Percentiles rank a stretch among this genome's conserved stretches.
Conservation (phyloP, 2,113 vertebrate species). For the Leuciscus idus region DNA sequence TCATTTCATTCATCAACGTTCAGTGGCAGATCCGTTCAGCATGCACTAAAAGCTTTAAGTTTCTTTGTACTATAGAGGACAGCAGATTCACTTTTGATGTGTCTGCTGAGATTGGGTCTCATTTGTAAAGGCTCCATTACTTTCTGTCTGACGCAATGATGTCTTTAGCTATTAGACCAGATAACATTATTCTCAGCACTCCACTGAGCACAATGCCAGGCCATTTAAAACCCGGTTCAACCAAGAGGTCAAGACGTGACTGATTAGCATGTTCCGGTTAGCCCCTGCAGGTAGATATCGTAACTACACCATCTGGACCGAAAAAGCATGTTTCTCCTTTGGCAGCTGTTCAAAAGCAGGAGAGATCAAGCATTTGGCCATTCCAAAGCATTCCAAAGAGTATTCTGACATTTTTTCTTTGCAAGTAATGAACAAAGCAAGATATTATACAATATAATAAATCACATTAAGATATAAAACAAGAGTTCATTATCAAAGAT, state of each 20-base stretch:
- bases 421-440: not conserved
- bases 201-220: not conserved
- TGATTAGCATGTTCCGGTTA: not conserved
- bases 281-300: not conserved
- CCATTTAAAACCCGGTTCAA: not conserved
- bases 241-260: not conserved
- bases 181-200: not conserved
- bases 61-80: conserved; percentile 7
- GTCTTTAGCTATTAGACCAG: not conserved
- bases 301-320: not conserved
- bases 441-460: not conserved
- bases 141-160: conserved; percentile 21
- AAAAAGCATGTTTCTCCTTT: not conserved
- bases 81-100: conserved; percentile 15
- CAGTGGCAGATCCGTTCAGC: not conserved
- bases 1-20: conserved; percentile 17
- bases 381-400: not conserved
- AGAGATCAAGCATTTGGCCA: too few relatives aligned
- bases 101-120: not conserved
- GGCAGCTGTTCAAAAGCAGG: not conserved
- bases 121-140: conserved; percentile 20
- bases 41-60: not conserved
- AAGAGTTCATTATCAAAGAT: not conserved
- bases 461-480: not conserved
- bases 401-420: not conserved